Conservation (phyloP, 2,113 vertebrate genomes). For the Saguinus imperator region DNA sequence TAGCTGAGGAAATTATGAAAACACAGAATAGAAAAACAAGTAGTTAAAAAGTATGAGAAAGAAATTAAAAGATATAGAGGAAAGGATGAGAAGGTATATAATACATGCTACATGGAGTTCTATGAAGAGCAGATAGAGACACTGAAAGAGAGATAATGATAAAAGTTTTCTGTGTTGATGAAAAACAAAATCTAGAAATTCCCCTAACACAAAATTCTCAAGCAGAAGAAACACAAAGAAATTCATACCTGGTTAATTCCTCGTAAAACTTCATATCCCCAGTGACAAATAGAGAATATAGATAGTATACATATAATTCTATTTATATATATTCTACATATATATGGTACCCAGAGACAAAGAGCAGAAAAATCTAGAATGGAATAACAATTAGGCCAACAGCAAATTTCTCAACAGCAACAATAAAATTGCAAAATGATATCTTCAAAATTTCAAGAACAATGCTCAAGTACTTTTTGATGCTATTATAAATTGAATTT, state of each 20-base stretch:
- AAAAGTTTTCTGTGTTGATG: neutral
- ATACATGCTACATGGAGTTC: neutral
- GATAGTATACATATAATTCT: too few relatives aligned
- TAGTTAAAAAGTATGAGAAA: neutral
- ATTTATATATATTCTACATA: neutral
- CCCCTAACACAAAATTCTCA: neutral
- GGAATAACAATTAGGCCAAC: neutral
- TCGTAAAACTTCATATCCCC: neutral
- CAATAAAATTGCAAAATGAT: neutral
- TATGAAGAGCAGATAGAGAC: neutral
- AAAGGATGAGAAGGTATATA: neutral
- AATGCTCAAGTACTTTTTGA: neutral
- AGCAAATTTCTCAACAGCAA: neutral
- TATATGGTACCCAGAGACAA: neutral
- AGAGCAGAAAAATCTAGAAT: neutral
- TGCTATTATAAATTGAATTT: too few relatives aligned
- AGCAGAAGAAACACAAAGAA: neutral
- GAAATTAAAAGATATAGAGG: neutral
- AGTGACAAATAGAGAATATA: neutral
- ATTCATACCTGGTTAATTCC: neutral
- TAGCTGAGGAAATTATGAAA: neutral
- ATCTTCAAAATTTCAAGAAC: neutral
- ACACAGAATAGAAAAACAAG: neutral
- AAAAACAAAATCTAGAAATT: neutral
- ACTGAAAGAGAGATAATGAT: neutral